Evolutionary conservation across 1,140 invertebrate species (phyloP).

Genomic region (Meloidogyne chitwoodi): DNA sequence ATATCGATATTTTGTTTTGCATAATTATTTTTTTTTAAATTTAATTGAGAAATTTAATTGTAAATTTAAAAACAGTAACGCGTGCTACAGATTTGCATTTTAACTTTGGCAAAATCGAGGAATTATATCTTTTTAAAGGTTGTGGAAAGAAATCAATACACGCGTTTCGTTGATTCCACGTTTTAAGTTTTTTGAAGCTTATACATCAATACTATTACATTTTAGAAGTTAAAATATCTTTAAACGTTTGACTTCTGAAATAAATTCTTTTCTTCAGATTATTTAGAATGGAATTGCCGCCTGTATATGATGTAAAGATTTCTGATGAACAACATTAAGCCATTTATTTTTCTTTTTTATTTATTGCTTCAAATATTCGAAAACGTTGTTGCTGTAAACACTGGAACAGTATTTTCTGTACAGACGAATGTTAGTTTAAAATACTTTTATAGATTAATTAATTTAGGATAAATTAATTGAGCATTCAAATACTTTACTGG

Average conservation of each 20-base stretch:
- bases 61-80: background rate
- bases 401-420: background rate
- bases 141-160: background rate
- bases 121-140: background rate
- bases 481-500: conserved; percentile 65
- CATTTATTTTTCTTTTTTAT: background rate
- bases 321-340: background rate
- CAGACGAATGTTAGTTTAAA: background rate
- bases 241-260: background rate
- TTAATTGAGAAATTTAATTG: background rate
- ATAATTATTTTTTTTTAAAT: background rate
- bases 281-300: background rate
- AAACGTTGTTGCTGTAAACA: background rate
- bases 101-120: background rate
- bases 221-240: background rate
- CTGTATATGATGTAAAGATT: background rate
- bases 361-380: conserved; percentile 1
- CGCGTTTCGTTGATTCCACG: background rate
- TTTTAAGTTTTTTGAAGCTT: background rate
- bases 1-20: background rate
- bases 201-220: no score
- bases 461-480: background rate
- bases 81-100: background rate
- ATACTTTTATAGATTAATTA: background rate
- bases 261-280: background rate